These are phyloP conservation scores for Erpornis zantholeuca DNA, from an alignment of 2,113 vertebrate species.

Conservation along the genomic window DNA sequence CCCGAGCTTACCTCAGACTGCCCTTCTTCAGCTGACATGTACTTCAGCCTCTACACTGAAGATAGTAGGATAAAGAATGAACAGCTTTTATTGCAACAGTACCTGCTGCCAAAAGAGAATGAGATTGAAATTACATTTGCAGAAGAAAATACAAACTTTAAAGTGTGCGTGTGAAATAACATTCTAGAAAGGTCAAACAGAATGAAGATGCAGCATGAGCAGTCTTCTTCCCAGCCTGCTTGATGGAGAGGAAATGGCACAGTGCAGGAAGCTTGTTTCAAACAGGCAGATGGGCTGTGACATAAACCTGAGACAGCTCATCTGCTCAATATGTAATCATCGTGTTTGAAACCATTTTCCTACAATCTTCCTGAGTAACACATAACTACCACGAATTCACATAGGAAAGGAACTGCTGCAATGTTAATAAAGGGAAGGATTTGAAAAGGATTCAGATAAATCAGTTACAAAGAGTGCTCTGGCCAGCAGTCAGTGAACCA, in stretches of 20 bases:
- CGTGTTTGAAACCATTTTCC: background rate
- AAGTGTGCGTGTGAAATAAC: background rate
- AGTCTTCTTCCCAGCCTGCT: background rate
- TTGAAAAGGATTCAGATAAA: background rate
- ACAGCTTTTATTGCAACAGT: background rate
- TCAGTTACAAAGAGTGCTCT: background rate
- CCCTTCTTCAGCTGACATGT: background rate
- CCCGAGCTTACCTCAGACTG: background rate
- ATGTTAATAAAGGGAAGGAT: background rate
- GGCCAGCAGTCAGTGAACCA: background rate
- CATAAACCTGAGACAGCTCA: background rate
- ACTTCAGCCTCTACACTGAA: background rate
- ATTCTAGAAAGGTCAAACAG: background rate
- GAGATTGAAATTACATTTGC: background rate
- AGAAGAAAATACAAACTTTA: background rate
- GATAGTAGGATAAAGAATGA: background rate
- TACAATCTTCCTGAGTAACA: background rate
- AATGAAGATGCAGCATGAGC: background rate
- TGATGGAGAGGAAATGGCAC: background rate
- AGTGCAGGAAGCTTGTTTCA: background rate
- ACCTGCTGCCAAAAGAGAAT: background rate
- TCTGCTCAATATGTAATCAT: background rate
- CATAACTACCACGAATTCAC: background rate
- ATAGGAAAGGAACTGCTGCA: background rate
- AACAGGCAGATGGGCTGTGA: conserved; percentile 11